phyloP scores from a whole-genome alignment of 2,113 vertebrate species.

The Elgaria multicarinata region DNA sequence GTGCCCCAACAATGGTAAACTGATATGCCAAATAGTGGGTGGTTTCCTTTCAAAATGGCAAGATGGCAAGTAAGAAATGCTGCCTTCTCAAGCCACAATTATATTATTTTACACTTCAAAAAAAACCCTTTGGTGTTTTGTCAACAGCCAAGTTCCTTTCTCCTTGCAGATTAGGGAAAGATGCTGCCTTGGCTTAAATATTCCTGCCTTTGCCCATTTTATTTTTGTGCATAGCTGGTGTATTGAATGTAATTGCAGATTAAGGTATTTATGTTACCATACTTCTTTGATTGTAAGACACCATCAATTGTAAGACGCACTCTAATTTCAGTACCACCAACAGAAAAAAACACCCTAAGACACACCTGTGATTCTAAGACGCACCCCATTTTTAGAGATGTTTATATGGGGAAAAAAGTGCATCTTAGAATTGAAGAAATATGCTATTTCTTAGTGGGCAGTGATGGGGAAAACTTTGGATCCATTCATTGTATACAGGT shows the following conservation, averaged over 20 bases:
- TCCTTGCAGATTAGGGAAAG: slow-evolving; percentile 4
- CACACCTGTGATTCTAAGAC: no score
- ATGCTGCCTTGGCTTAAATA: slow-evolving; percentile 51
- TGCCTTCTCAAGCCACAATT: slow-evolving; percentile 52
- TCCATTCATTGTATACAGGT: no score
- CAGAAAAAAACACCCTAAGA: no score
- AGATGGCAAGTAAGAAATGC: slow-evolving; percentile 39
- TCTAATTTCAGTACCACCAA: no score
- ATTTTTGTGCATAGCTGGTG: neutral
- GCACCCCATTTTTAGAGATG: no score
- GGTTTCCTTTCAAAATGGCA: slow-evolving; percentile 34
- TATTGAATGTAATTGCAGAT: neutral
- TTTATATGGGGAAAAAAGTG: no score
- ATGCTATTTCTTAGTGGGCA: neutral
- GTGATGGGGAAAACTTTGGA: neutral
- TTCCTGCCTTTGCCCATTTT: slow-evolving; percentile 25
- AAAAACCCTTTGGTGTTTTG: slow-evolving; percentile 29
- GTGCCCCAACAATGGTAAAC: slow-evolving; percentile 23
- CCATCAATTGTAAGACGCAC: no score
- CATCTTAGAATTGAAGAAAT: no score
- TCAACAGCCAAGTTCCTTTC: slow-evolving; percentile 51
- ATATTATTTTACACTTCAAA: slow-evolving; percentile 58
- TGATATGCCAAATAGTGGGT: slow-evolving; percentile 20
- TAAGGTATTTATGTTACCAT: no score
- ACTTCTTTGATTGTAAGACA: no score